A percentile compares a stretch with the other conserved stretches of the same genome.
Evolutionary conservation across 64 coral and sea anemone genomes (phyloP).

Genomic region (Hydrozoanthus tunicans): DNA sequence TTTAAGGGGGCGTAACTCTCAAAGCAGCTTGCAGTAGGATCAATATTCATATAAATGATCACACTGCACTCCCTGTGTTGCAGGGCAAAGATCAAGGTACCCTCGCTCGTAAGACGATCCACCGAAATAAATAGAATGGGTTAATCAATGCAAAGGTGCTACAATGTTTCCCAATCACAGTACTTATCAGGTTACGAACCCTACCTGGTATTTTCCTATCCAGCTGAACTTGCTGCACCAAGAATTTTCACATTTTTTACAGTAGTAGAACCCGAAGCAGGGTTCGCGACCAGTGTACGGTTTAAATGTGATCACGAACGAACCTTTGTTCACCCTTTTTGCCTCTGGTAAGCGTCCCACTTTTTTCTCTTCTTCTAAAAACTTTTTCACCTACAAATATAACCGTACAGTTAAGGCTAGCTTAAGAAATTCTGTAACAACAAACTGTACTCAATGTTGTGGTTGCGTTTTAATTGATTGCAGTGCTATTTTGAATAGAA

Average conservation of each 20-base stretch:
- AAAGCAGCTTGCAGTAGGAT: too few relatives aligned
- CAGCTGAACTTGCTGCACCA: constrained; percentile 50
- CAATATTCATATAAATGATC: too few relatives aligned
- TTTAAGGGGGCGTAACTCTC: too few relatives aligned
- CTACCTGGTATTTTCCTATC: constrained; percentile 44
- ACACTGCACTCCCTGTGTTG: too few relatives aligned
- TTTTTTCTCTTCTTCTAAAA: not conserved
- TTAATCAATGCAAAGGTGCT: not conserved
- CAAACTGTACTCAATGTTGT: too few relatives aligned
- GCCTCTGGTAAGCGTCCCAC: not conserved
- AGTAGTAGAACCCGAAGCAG: constrained; percentile 48
- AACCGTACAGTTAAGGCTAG: not conserved
- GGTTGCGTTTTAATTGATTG: too few relatives aligned
- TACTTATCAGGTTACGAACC: not conserved
- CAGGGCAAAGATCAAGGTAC: too few relatives aligned
- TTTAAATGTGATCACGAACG: constrained; percentile 42
- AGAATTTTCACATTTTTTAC: constrained; percentile 35
- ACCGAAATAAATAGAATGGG: not conserved
- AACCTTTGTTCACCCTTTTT: constrained; percentile 42
- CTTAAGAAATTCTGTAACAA: too few relatives aligned
- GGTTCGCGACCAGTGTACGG: constrained; percentile 27
- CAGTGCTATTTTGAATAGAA: too few relatives aligned
- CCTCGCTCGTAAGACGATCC: too few relatives aligned
- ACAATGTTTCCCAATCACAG: not conserved
- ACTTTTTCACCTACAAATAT: constrained; percentile 17